These are phyloP conservation scores for Nannobrachium achirus DNA, from an alignment of 2,113 vertebrate species.

Conservation along the genomic window DNA sequence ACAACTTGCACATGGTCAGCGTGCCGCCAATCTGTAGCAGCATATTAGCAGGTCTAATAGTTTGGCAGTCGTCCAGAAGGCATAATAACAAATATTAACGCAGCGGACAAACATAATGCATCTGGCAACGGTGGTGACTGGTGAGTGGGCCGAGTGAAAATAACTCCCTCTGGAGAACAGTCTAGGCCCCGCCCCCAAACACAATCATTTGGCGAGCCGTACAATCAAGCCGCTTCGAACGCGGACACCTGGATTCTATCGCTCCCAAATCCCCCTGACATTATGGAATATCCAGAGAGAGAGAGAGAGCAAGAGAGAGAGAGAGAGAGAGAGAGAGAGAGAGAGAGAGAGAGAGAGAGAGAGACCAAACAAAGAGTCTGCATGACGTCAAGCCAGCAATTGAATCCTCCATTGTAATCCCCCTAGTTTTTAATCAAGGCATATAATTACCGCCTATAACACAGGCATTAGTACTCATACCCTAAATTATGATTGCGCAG, in stretches of 20 bases:
- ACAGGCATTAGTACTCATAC: slow-evolving; percentile 57
- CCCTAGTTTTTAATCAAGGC: slow-evolving; percentile 72
- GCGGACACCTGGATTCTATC: slow-evolving; percentile 65
- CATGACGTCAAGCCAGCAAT: slow-evolving; percentile 45
- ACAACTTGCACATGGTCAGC: neutral
- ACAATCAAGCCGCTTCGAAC: slow-evolving; percentile 60
- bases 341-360: too few species aligned
- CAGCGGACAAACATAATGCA: neutral
- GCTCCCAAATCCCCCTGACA: slow-evolving; percentile 34
- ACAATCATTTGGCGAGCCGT: slow-evolving; percentile 65
- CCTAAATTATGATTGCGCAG: slow-evolving; percentile 70
- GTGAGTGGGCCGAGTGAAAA: slow-evolving; percentile 26
- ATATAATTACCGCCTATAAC: slow-evolving; percentile 71
- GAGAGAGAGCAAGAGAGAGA: too few species aligned
- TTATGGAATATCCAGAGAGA: slow-evolving; percentile 33
- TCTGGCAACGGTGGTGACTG: neutral
- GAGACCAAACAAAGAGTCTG: slow-evolving; percentile 57
- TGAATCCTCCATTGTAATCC: slow-evolving; percentile 68
- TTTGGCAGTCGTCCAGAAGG: slow-evolving; percentile 27
- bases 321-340: too few species aligned
- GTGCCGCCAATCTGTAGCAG: neutral
- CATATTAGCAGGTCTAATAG: neutral
- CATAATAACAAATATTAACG: slow-evolving; percentile 15
- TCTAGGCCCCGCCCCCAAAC: slow-evolving; percentile 57
- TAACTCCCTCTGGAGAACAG: slow-evolving; percentile 50